phyloP scores from a whole-genome alignment of 2,113 vertebrate species.

The Ailuropoda melanoleuca region DNA sequence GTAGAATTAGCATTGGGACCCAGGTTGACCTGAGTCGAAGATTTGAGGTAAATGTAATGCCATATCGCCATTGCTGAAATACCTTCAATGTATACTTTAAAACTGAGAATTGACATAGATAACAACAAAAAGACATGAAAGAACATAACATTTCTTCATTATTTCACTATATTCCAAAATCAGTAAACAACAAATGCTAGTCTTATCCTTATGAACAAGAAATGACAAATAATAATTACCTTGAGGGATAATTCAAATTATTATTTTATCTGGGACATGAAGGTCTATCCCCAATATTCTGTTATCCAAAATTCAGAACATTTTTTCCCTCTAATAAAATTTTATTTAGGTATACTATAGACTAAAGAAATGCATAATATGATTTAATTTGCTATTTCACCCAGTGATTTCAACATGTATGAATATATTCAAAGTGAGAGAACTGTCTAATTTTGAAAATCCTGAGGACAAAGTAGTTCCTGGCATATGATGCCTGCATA shows the following conservation, averaged over 20 bases:
- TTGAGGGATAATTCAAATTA: not conserved
- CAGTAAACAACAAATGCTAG: not conserved
- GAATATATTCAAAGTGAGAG: not conserved
- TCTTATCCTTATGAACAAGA: not conserved
- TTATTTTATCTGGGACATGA: not conserved
- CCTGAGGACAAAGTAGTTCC: not conserved
- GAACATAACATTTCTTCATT: not conserved
- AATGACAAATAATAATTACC: not conserved
- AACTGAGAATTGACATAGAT: not conserved
- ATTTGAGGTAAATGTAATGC: not conserved
- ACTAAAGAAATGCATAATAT: not conserved
- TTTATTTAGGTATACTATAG: not conserved
- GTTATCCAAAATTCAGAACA: not conserved
- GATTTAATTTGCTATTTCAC: not conserved
- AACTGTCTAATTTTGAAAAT: not conserved
- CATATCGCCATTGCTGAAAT: not conserved
- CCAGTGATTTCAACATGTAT: not conserved
- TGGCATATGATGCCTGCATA: not conserved
- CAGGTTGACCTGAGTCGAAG: not conserved
- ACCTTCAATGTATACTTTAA: not conserved
- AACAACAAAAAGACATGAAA: not conserved
- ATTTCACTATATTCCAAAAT: not conserved
- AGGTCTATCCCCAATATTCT: not conserved
- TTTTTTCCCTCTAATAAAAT: not conserved
- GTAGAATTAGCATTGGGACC: not conserved